Base-by-base conservation (phyloP, 2,113 vertebrate species). In the Cephalopterus ornatus region DNA sequence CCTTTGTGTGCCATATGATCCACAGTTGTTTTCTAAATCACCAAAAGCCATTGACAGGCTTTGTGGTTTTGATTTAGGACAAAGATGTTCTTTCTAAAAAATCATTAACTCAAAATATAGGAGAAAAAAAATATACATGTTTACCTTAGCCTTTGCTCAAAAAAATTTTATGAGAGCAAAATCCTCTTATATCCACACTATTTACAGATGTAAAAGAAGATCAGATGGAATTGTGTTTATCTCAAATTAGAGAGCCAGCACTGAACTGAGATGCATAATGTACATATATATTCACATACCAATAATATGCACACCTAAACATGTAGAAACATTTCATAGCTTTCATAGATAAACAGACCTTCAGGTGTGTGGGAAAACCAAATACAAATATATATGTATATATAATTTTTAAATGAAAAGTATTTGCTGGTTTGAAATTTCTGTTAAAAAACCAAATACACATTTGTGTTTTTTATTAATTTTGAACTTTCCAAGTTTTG, bases 1-100 rank as follows among this genome's bases (percentile, higher is more conserved):
- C 93, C 85, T 96, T 95, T 96, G 93, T 96, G 80, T 95, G 61
- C 93, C 93, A 92, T 92, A 97, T 97, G 95, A 97, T 92, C 73
- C 83, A 78, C 92, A 95, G 93, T 96, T 96, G 93, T 84, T 97
- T 96, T 93, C 85, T 97, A 97, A 95, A 95, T 95, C 90, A 95
- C 92, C 91, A 92, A 94, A 96, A 96, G 92, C 85, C 81, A 94
- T 93, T 95, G 92, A 92, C 94, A 96, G 81, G 71, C 94, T 88
- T 52, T 85, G 85, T 97, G 91, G 85, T 96, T 96, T 97, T 97
- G 95, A 97, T 97, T 96, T 97, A 94, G 85, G 91, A 77, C 59
- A 92, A 96, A 96, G 78, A 96, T 56, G 73, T 96, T 94, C 30
- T 86, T 94, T 91, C 52, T 1, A 72, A 93, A 95, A 88, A 93